These are phyloP conservation scores for Pyrocoelia pectoralis DNA, from an alignment of 2,888 invertebrate genomes.

Conservation along the genomic window DNA sequence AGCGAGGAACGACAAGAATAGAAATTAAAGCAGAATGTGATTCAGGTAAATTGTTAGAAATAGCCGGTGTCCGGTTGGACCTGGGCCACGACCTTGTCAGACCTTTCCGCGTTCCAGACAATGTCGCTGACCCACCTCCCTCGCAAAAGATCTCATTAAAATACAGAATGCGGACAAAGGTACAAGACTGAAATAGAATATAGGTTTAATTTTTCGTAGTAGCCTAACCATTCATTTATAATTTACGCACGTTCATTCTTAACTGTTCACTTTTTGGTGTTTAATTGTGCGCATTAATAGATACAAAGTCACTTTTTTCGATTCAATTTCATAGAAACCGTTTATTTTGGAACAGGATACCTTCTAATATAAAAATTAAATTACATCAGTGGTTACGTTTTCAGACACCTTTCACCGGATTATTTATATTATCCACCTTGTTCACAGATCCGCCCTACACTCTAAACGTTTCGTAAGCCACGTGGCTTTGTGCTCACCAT, in stretches of 20 bases:
- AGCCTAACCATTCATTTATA: background rate
- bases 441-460: too few relatives aligned
- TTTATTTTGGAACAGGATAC: too few relatives aligned
- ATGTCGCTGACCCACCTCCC: slow-evolving; percentile 49
- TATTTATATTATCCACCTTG: too few relatives aligned
- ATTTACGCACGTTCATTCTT: background rate
- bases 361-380: too few relatives aligned
- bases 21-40: slow-evolving; percentile 19
- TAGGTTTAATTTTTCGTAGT: slow-evolving; percentile 20
- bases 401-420: too few relatives aligned
- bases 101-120: slow-evolving; percentile 49
- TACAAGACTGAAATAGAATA: slow-evolving; percentile 29
- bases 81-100: slow-evolving; percentile 40
- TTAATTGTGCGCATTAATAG: background rate
- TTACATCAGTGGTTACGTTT: too few relatives aligned
- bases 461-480: too few relatives aligned
- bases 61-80: slow-evolving; percentile 17
- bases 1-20: slow-evolving; percentile 12
- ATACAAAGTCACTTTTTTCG: too few relatives aligned
- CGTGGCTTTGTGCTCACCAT: too few relatives aligned
- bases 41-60: slow-evolving; percentile 21
- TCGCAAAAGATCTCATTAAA: slow-evolving; percentile 35
- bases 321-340: too few relatives aligned
- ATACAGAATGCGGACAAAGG: slow-evolving; percentile 26
- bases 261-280: background rate